Base-by-base conservation (phyloP, 2,113 vertebrate genomes). In the Butorides virescens region DNA sequence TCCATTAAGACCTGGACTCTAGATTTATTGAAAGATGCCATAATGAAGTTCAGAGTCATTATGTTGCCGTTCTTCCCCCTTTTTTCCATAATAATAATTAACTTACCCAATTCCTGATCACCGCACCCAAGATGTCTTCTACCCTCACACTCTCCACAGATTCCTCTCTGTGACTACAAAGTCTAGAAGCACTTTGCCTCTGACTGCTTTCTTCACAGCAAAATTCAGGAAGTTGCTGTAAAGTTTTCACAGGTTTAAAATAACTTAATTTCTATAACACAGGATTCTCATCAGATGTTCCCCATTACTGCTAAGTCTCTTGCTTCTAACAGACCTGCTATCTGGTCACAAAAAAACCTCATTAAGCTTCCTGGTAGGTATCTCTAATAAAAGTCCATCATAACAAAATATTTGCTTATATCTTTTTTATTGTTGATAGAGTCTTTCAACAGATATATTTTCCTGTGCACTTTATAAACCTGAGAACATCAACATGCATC, bases 341-440 rank as follows among this genome's bases (percentile, higher is more conserved):
- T 8, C 16, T 32, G 58, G 17, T 39, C 17, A 68, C 34, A 63
- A 66, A 70, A n/a, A 0, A 0, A 1, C 7, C 4, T 86, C 21
- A 39, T 61, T 73, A 73, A 67, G 7, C 11, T 44, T 70, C n/a
- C 32, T 62, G 19, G 16, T 11, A 84, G 16, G 3, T 77, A 16
- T 62, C 25, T 29, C 14, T 74, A 67, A 37, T 15, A 71, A 58
- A 70, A 78, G 1, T 21, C 21, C 14, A 19, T 46, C 11, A 73
- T 42, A 39, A 68, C 32, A 27, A 73, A 83, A 83, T 61, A 1
- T 32, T 77, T 86, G 1, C 3, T 74, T 74, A 22, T 62, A n/a
- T 62, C 4, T 66, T 13, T 55, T 84, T 76, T 66, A 66, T 58
- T 73, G 49, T 25, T 92, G 5, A 72, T 47, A 47, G 11, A 11